Conservation (phyloP, 2,797 vertebrate genomes). For the Leptodactylus fallax region DNA sequence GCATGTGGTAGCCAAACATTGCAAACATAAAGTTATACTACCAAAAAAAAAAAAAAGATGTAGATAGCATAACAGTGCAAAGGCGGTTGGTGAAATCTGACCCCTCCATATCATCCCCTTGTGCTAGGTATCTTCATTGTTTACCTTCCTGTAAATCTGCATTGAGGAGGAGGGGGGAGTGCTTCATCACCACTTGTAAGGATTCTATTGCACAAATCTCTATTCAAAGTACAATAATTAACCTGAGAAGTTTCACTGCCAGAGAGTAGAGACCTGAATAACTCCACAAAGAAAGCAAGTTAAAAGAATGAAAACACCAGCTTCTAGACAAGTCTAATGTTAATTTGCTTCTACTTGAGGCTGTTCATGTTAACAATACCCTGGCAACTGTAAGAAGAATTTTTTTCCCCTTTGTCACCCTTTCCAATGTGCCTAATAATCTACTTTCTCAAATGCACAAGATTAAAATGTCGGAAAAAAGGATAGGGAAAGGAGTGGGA, state of each 20-base stretch:
- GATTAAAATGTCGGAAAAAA: too few species aligned
- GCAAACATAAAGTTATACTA: constrained; percentile 1
- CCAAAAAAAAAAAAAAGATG: constrained; percentile 19
- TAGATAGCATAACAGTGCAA: constrained; percentile 7
- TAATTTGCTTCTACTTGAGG: background rate
- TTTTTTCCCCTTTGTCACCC: background rate
- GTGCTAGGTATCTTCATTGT: constrained; percentile 34
- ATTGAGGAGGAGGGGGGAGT: constrained; percentile 14
- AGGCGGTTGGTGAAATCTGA: constrained; percentile 48
- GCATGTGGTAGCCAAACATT: background rate
- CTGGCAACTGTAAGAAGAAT: background rate
- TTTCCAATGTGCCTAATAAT: background rate
- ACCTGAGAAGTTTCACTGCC: background rate
- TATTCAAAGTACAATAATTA: constrained; percentile 33
- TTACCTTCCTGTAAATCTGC: constrained; percentile 46
- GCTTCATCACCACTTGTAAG: background rate
- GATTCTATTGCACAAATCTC: constrained; percentile 29
- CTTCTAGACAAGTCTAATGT: background rate
- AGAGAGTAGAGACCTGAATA: background rate
- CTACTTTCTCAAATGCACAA: background rate
- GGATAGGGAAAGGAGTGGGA: too few species aligned
- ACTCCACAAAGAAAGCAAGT: background rate
- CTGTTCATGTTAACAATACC: background rate
- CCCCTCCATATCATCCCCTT: constrained; percentile 3
- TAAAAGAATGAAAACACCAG: background rate